phyloP scores from a whole-genome alignment of 2,797 vertebrate genomes.

The Microchirus variegatus region DNA sequence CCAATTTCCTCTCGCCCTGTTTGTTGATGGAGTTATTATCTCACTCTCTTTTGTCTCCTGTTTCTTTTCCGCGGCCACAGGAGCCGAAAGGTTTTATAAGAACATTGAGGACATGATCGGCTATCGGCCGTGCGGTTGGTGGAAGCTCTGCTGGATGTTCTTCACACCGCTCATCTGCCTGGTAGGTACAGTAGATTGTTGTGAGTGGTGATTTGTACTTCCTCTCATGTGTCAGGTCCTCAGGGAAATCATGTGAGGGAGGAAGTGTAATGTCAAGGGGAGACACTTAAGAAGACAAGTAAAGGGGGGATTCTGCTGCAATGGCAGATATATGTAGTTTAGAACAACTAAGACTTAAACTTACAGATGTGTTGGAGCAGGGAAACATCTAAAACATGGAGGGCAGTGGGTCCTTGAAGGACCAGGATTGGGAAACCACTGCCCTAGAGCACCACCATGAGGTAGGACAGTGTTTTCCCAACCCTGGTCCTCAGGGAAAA shows the following conservation, averaged over 20 bases:
- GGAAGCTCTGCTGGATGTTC: conserved; percentile 91
- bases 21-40: conserved; percentile 14
- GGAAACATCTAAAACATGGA: too few relatives aligned
- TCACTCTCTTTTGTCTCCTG: conserved; percentile 8
- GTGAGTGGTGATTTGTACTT: conserved; percentile 26
- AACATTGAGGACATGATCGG: conserved; percentile 95
- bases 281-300: background rate
- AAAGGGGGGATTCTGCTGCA: background rate
- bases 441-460: too few relatives aligned
- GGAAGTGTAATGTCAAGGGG: background rate
- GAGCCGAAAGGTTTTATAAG: conserved; percentile 89
- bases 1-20: conserved; percentile 1
- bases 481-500: too few relatives aligned
- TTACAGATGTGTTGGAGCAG: too few relatives aligned
- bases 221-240: conserved; percentile 10
- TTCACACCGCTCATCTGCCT: conserved; percentile 91
- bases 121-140: conserved; percentile 89
- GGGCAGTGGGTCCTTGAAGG: too few relatives aligned
- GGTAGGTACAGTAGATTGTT: conserved; percentile 80
- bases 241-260: conserved; percentile 39
- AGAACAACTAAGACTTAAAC: too few relatives aligned
- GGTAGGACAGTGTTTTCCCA: too few relatives aligned
- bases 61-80: conserved; percentile 61
- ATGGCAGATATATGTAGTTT: too few relatives aligned
- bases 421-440: too few relatives aligned